Conservation (phyloP, 1,140 invertebrate genomes). For the Hycleus phaleratus region DNA sequence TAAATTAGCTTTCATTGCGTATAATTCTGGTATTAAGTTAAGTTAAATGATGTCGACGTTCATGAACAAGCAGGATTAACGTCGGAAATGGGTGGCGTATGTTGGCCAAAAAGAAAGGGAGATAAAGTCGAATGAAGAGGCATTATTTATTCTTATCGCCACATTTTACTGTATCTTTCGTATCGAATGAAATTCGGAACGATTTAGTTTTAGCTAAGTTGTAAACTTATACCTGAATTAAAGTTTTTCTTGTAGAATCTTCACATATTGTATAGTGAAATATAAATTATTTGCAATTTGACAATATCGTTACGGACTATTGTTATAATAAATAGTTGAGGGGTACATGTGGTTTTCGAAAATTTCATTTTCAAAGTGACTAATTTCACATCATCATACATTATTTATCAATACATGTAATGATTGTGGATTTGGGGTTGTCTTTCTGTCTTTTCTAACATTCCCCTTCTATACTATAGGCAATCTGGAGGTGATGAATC, state of each 20-base stretch:
- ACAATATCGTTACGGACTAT: too few species aligned
- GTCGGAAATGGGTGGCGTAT: slow-evolving; percentile 30
- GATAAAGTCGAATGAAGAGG: slow-evolving; percentile 29
- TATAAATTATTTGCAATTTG: too few species aligned
- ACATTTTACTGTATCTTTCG: slow-evolving; percentile 23
- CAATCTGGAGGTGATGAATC: slow-evolving; percentile 13
- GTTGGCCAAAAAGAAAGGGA: slow-evolving; percentile 24
- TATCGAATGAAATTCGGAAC: slow-evolving; percentile 29
- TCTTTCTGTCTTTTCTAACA: slow-evolving; percentile 1
- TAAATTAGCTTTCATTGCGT: too few species aligned
- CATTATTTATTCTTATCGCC: slow-evolving; percentile 35
- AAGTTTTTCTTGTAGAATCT: slow-evolving; percentile 16
- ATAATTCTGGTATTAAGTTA: slow-evolving; percentile 26
- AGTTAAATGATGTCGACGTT: slow-evolving; percentile 29
- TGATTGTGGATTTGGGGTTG: slow-evolving; percentile 1
- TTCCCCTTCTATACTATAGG: background rate
- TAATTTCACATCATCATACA: slow-evolving; percentile 11
- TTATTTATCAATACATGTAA: slow-evolving; percentile 9
- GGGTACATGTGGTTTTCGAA: too few species aligned
- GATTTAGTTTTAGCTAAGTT: slow-evolving; percentile 22
- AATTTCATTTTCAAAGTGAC: too few species aligned
- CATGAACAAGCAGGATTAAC: slow-evolving; percentile 32
- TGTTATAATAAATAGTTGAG: too few species aligned
- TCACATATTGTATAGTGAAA: too few species aligned
- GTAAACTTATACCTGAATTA: slow-evolving; percentile 24